Base-by-base conservation (phyloP, 2,888 invertebrate genomes). In the Pyrrhia umbra region DNA sequence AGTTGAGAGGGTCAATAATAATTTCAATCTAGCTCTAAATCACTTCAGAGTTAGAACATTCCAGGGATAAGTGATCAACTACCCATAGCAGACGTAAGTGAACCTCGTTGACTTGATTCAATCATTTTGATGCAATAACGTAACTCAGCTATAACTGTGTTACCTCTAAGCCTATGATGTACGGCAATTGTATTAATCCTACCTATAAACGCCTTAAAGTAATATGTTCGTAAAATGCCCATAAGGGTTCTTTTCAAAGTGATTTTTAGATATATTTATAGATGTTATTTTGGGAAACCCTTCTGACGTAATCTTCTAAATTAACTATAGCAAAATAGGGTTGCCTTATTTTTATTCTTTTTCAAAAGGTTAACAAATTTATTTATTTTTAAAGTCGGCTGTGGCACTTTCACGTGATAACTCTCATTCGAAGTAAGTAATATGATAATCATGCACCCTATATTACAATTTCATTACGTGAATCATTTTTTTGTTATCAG, bases 401-500 rank as follows among this genome's bases (percentile, higher is more conserved):
- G 15, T 37, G 15, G 13, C 8, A 43, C 47, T 73, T 64, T 40
- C 40, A 51, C 13, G 46, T 57, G 43, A 64, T 51, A 58, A 64
- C 50, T 45, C 15, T 34, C 16, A 16, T 43, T 39, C 18, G 6
- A 59, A 47, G 42, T 59, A 59, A 42, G 42, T 18, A 51, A 55
- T 76, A 54, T 63, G 59, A 59, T 55, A 57, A 37, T 37, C 23
- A 34, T 42, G 51, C 43, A 52, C 10, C 45, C 21, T 34, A 42
- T 42, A 68, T 62, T 57, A 59, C 23, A 40, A 56, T 70, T 70
- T 60, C 57, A 67, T 61, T 63, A 67, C 46, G n/a, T 45, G 65
- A 70, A 70, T 55, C 20, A 56, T 68, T 78, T 76, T n/a, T 61
- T 60, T 57, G 23, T 61, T 68, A 68, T 75, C 62, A 42, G 56